Base-by-base conservation (phyloP, 2,797 vertebrate species). In the Scolopax bukidnonensis region DNA sequence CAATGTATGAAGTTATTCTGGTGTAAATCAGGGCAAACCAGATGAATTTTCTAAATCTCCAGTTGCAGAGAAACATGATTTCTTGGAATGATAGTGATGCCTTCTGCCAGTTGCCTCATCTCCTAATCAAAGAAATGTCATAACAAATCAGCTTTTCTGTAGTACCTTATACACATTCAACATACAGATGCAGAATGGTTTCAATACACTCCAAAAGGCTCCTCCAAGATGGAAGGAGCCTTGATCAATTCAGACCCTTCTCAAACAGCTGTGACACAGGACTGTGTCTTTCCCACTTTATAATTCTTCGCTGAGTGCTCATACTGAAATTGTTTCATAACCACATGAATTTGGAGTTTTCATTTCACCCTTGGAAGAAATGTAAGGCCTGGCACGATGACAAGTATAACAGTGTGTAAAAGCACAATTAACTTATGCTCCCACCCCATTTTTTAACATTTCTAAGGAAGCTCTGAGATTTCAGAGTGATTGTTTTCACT, bases 361-460 rank as follows among this genome's bases (percentile, higher is more conserved):
- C 96, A 96, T 97, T 97, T 97, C 74, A 96, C 94, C 92, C 95
- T 95, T 96, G 90, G 96, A 96, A 88, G 95, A 98, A 97, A 98
- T 97, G 96, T 98, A 90, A 96, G 95, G 91, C 45, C 94, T 98
- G 98, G 98, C 97, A 97, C 11, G 0, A 51, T 85, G 97, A 97
- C 97, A 98, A 98, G 95, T 95, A 96, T 96, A 98, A 97, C 96
- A 97, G 95, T 95, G 95, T 95, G 95, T 97, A 97, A 98, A 98
- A 98, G 97, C 92, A 98, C 97, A 98, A 98, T 97, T 98, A 98
- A 97, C 94, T 97, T 97, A 88, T 94, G 88, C 95, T 97, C 93
- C 95, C 69, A 95, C 89, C 96, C 95, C 92, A 95, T 97, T 96
- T 89, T 96, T 95, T 89, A 89, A 93, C 85, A 90, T 97, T 98